Percentiles rank a stretch among this genome's conserved stretches.
phyloP scores from a whole-genome alignment of 2,797 vertebrate genomes.

The Acanthopagrus latus region DNA sequence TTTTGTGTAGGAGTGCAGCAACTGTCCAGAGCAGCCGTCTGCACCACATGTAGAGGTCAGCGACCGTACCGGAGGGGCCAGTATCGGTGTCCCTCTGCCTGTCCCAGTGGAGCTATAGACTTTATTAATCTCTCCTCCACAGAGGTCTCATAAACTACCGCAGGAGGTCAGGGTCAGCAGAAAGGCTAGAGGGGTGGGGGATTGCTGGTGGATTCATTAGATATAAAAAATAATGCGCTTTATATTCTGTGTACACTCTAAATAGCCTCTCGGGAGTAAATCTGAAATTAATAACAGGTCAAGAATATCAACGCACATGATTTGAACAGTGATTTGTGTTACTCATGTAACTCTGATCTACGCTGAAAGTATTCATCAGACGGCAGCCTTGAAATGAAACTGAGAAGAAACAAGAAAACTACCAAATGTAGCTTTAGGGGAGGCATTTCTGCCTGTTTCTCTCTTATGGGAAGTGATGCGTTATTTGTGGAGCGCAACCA shows the following conservation, averaged over 20 bases:
- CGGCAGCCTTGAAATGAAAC: background rate
- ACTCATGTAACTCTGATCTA: background rate
- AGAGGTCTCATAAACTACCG: conserved; percentile 71
- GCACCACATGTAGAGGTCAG: conserved; percentile 80
- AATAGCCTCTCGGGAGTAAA: conserved; percentile 12
- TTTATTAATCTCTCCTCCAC: conserved; percentile 79
- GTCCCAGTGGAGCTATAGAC: conserved; percentile 73
- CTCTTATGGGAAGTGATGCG: background rate
- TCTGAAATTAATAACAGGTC: background rate
- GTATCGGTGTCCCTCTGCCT: conserved; percentile 67
- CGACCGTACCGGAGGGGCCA: conserved; percentile 45
- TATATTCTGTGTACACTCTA: conserved; percentile 9
- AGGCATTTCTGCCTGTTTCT: background rate
- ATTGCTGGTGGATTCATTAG: conserved; percentile 36
- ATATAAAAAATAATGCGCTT: conserved; percentile 29
- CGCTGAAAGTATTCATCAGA: background rate
- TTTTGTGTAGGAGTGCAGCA: conserved; percentile 68
- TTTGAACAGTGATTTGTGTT: too few relatives aligned
- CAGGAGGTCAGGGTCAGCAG: conserved; percentile 56
- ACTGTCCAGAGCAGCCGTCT: conserved; percentile 72
- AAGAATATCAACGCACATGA: too few relatives aligned
- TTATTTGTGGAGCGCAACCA: background rate
- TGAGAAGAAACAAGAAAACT: background rate
- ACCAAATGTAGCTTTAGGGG: background rate
- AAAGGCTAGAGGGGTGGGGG: conserved; percentile 24